Percentiles rank a stretch among this genome's conserved stretches.
Evolutionary conservation across 2,888 invertebrate genomes (phyloP).

Genomic region (Chloromyia formosa): DNA sequence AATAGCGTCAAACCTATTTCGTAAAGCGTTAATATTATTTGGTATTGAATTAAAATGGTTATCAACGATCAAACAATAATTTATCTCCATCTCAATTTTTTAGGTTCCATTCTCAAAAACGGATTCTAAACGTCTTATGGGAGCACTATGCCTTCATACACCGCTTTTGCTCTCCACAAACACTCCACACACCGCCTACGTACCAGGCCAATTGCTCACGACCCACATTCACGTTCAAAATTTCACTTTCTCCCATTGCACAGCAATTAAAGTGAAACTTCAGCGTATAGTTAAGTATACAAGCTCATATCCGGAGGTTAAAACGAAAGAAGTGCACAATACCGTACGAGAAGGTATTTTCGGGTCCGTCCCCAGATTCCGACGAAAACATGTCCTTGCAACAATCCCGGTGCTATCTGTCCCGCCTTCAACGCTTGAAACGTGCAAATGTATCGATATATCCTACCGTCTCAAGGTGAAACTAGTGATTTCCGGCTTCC

Average conservation of each 20-base stretch:
- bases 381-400: conserved; percentile 72
- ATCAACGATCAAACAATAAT: too few species aligned
- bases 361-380: conserved; percentile 71
- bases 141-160: neutral
- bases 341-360: conserved; percentile 61
- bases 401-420: conserved; percentile 74
- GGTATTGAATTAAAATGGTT: too few species aligned
- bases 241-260: conserved; percentile 74
- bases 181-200: conserved; percentile 77
- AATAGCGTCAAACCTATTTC: too few species aligned
- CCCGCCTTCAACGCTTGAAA: conserved; percentile 78
- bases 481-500: conserved; percentile 68
- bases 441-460: conserved; percentile 77
- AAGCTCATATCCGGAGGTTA: conserved; percentile 61
- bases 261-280: conserved; percentile 71
- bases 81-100: too few species aligned
- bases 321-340: conserved; percentile 61
- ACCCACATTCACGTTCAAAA: conserved; percentile 78
- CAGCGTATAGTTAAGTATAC: conserved; percentile 69
- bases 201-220: conserved; percentile 78
- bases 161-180: conserved; percentile 4
- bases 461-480: conserved; percentile 76
- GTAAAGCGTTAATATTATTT: too few species aligned
- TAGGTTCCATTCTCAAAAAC: conserved; percentile 6
- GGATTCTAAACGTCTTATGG: conserved; percentile 19